phyloP scores from a whole-genome alignment of 1,140 invertebrate species.

The Saxidomus purpurata region DNA sequence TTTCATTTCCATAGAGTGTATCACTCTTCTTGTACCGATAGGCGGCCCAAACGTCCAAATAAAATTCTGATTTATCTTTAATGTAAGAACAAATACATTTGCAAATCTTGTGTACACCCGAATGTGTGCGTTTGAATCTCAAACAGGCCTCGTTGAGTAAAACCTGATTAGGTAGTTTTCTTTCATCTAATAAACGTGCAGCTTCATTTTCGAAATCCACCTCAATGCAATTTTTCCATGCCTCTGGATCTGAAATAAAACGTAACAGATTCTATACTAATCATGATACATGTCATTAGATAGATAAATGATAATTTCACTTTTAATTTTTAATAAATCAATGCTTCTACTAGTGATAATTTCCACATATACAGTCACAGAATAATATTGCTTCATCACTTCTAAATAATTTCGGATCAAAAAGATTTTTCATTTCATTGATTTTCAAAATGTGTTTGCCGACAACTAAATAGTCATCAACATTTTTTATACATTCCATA shows the following conservation, averaged over 20 bases:
- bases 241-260: not conserved
- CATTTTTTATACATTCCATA: no score
- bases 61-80: not conserved
- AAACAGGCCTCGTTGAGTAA: not conserved
- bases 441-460: no score
- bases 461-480: no score
- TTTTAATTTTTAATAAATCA: no score
- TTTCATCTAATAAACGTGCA: not conserved
- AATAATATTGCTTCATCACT: no score
- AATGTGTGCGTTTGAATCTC: not conserved
- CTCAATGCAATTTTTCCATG: not conserved
- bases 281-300: no score
- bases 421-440: no score
- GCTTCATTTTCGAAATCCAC: not conserved
- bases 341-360: no score
- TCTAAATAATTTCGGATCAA: no score
- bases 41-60: not conserved
- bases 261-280: no score
- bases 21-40: not conserved
- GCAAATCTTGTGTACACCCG: not conserved
- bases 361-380: no score
- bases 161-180: not conserved
- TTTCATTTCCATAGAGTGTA: not conserved
- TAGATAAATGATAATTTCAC: no score
- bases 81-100: not conserved